phyloP scores from a whole-genome alignment of 2,888 invertebrate species.

The Pantelozetes paolii region DNA sequence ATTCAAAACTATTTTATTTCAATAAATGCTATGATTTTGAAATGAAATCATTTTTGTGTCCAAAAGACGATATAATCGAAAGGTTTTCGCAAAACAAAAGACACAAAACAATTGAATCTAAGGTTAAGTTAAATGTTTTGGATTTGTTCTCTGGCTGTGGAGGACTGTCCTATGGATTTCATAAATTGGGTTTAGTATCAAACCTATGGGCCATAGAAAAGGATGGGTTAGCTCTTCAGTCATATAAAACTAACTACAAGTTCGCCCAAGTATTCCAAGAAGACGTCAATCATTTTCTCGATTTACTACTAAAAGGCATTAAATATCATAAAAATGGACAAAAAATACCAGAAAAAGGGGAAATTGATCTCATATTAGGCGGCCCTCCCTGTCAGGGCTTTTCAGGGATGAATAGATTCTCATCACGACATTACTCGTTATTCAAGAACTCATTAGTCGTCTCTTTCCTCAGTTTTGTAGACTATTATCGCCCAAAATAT shows the following conservation, averaged over 20 bases:
- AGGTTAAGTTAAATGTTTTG: slow-evolving; percentile 60
- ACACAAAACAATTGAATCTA: background rate
- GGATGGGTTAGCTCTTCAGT: slow-evolving; percentile 70
- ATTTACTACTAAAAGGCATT: slow-evolving; percentile 62
- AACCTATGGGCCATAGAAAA: slow-evolving; percentile 78
- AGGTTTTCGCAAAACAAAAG: slow-evolving; percentile 13
- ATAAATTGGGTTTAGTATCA: slow-evolving; percentile 59
- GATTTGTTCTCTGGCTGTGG: slow-evolving; percentile 85
- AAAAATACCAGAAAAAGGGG: slow-evolving; percentile 67
- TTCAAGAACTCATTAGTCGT: slow-evolving; percentile 81
- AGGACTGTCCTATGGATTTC: slow-evolving; percentile 53
- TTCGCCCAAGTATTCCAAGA: slow-evolving; percentile 70
- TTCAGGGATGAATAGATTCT: slow-evolving; percentile 83
- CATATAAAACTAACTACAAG: slow-evolving; percentile 71
- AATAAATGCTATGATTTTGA: slow-evolving; percentile 31
- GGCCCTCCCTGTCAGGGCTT: slow-evolving; percentile 87
- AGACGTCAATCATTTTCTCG: slow-evolving; percentile 71
- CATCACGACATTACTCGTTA: slow-evolving; percentile 72
- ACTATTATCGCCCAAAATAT: slow-evolving; percentile 75
- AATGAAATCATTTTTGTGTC: background rate
- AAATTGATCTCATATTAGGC: slow-evolving; percentile 76
- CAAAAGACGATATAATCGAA: slow-evolving; percentile 20
- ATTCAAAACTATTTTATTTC: slow-evolving; percentile 37
- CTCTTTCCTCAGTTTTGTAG: slow-evolving; percentile 75
- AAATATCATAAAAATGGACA: slow-evolving; percentile 52